A percentile compares a stretch with the other conserved stretches of the same genome.
phyloP scores from a whole-genome alignment of 2,888 invertebrate species.

The Lasiommata megera region DNA sequence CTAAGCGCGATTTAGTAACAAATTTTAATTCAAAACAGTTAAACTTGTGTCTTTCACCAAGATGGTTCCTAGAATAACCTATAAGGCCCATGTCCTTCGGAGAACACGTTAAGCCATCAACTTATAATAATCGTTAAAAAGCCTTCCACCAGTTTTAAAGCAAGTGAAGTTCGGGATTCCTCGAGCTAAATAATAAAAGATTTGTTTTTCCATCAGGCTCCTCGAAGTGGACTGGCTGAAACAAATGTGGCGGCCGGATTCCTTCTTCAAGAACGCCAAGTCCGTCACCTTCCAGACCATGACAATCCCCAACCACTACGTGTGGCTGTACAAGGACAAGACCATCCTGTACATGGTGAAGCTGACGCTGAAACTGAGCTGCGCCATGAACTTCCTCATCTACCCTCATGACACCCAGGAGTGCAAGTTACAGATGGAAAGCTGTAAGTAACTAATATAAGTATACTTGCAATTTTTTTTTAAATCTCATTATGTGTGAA shows the following conservation, averaged over 20 bases:
- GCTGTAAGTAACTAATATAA: conserved; percentile 86
- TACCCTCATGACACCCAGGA: conserved; percentile 97
- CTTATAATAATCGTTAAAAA: too few relatives aligned
- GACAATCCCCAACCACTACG: conserved; percentile 96
- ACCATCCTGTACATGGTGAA: conserved; percentile 86
- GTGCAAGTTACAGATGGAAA: conserved; percentile 96
- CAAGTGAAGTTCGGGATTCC: too few relatives aligned
- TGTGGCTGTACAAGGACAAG: conserved; percentile 90
- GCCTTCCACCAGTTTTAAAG: too few relatives aligned
- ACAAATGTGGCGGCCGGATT: conserved; percentile 96
- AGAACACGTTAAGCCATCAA: too few relatives aligned
- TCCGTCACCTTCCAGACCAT: conserved; percentile 96
- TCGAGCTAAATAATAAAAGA: too few relatives aligned
- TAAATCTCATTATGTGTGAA: too few relatives aligned
- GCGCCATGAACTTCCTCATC: conserved; percentile 96
- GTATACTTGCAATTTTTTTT: too few relatives aligned
- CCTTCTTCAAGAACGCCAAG: conserved; percentile 96
- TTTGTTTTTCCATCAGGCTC: conserved; percentile 68
- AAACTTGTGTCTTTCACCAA: too few relatives aligned
- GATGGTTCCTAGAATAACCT: too few relatives aligned
- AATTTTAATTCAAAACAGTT: too few relatives aligned
- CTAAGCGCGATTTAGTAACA: too few relatives aligned
- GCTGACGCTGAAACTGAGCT: conserved; percentile 92
- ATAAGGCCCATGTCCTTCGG: too few relatives aligned
- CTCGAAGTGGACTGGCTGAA: conserved; percentile 95